phyloP scores from a whole-genome alignment of 2,888 invertebrate genomes.

The Cabera pusaria region DNA sequence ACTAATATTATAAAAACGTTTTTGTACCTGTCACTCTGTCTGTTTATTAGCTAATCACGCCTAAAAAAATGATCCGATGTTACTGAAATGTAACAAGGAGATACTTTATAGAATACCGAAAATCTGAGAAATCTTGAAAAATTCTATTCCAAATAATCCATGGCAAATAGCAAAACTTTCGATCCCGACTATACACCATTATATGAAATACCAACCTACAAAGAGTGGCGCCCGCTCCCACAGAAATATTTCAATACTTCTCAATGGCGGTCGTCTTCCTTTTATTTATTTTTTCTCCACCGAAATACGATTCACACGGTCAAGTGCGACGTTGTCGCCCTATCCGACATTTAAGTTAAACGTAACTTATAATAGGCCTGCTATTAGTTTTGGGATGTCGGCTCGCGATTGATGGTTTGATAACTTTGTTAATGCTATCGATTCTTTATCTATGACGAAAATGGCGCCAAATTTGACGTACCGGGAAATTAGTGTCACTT shows the following conservation, averaged over 20 bases:
- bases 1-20: too few relatives aligned
- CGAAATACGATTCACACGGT: slow-evolving; percentile 65
- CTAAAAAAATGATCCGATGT: too few relatives aligned
- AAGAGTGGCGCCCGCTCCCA: slow-evolving; percentile 60
- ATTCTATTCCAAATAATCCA: too few relatives aligned
- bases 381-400: slow-evolving; percentile 50
- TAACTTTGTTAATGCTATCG: slow-evolving; percentile 30
- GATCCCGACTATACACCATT: slow-evolving; percentile 10
- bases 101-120: too few relatives aligned
- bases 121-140: too few relatives aligned
- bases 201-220: slow-evolving; percentile 53
- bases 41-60: too few relatives aligned
- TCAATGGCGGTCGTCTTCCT: slow-evolving; percentile 55
- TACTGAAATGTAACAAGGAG: too few relatives aligned
- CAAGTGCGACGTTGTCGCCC: slow-evolving; percentile 53
- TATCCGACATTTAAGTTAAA: slow-evolving; percentile 47
- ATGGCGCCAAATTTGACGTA: slow-evolving; percentile 35
- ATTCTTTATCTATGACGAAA: slow-evolving; percentile 33
- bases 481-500: slow-evolving; percentile 9
- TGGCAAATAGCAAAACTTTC: slow-evolving; percentile 2
- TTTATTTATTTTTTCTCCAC: slow-evolving; percentile 25
- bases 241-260: slow-evolving; percentile 61
- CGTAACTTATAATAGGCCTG: slow-evolving; percentile 38
- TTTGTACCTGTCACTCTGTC: too few relatives aligned
- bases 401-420: slow-evolving; percentile 54